These are phyloP conservation scores for Drosophila busckii DNA, from an alignment of 1,140 invertebrate species.

Conservation along the genomic window DNA sequence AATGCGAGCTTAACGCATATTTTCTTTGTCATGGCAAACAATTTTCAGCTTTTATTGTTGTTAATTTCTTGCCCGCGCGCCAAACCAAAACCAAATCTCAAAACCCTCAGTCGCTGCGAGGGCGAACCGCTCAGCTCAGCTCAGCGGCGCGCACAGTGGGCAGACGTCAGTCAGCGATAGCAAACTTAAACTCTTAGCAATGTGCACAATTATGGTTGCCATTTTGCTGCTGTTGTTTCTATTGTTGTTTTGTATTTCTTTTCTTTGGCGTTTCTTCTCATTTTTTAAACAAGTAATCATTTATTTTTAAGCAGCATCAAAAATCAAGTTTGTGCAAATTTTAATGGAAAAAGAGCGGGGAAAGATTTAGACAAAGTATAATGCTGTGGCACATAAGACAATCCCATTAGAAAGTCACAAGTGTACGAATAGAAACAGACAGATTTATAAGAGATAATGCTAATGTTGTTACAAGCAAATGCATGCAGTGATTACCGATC, in stretches of 20 bases:
- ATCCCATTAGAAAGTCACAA: slow-evolving; percentile 39
- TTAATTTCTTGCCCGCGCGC: slow-evolving; percentile 63
- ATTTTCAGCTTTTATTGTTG: slow-evolving; percentile 69
- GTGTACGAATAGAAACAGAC: slow-evolving; percentile 21
- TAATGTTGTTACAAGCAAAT: slow-evolving; percentile 10
- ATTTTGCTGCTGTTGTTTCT: slow-evolving; percentile 21
- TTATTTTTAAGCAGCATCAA: slow-evolving; percentile 68
- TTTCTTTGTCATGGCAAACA: slow-evolving; percentile 68
- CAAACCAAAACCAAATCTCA: slow-evolving; percentile 30
- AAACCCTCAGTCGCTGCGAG: slow-evolving; percentile 14
- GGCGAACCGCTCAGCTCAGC: slow-evolving; percentile 7
- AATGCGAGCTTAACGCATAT: slow-evolving; percentile 44
- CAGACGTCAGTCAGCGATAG: too few species aligned
- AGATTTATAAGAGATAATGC: slow-evolving; percentile 39
- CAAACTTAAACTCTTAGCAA: slow-evolving; percentile 31
- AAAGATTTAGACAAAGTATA: slow-evolving; percentile 43
- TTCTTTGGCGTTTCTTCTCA: slow-evolving; percentile 13
- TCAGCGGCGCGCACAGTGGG: not conserved
- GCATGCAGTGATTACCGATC: too few species aligned
- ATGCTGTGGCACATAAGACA: slow-evolving; percentile 20
- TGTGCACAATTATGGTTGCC: slow-evolving; percentile 42
- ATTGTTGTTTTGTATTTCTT: slow-evolving; percentile 13
- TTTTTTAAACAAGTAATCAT: slow-evolving; percentile 55
- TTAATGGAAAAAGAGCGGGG: slow-evolving; percentile 54
- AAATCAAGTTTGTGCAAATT: slow-evolving; percentile 67